Evolutionary conservation across 2,888 invertebrate species (phyloP), one percentile per base, ranked within the genome.

Genomic region (Sarcophaga subvicina): DNA sequence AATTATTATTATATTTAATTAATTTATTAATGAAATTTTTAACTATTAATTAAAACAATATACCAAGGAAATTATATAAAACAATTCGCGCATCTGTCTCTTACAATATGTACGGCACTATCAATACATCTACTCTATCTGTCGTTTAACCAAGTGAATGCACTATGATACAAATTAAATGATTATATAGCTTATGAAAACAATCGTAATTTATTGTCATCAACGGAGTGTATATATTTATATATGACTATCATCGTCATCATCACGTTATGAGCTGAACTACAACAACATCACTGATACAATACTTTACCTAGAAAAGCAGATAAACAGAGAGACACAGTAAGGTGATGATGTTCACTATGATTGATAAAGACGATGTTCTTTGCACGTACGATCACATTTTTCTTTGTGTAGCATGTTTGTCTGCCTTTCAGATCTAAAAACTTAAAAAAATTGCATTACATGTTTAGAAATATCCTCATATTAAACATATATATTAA

Each of bases 191-290:
- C 45, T 63, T 54, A 79, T 59, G 59, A 79, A 63, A 79, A 59
- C 72, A 78, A 62, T 73, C 78, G 79, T 75, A 84, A 75, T 75
- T 79, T 73, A 80, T 80, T 83, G 69, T 79, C 79, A 79, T 75
- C 59, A 79, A 54, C 4, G 17, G 27, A 70, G 73, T 70, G 25
- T 79, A 47, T 64, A 75, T 72, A 75, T 71, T 37, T 77, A 27
- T 83, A 73, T 83, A 83, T 73, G 49, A 66, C 27, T 49, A 66
- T 67, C 64, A 72, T 67, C 12, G 17, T 14, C 17, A 54, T 17
- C 12, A 14, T 80, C 62, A 60, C 49, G 64, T 80, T 64, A 71
- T 72, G 22, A 69, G 67, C 63, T 20, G 5, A 70, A 63, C 69
- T 66, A 66, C 72, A 67, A 59, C 59, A 17, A 54, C 54, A 54